Evolutionary conservation across 2,113 vertebrate genomes (phyloP), one percentile per base, ranked within the genome.

Genomic region (Gracilinanus agilis): DNA sequence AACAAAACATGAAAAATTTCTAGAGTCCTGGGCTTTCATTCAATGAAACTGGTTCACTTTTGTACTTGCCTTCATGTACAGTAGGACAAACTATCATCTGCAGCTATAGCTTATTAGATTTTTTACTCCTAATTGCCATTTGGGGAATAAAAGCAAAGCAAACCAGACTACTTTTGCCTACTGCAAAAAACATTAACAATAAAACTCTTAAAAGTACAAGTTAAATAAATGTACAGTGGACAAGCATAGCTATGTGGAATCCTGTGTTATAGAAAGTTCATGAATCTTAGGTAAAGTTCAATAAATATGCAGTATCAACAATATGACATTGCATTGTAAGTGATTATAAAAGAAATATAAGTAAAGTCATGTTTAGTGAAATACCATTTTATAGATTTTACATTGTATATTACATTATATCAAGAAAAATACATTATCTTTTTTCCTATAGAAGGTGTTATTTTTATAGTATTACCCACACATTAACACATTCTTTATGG

Each of bases 381-480:
- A 91, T 58, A 90, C 83, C 90, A 19, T 12, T 25, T 90, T 91
- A 92, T 95, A 5, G 56, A 55, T 53, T 53, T 90, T 95, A 5
- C 13, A 53, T 8, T 24, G 34, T 88, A 53, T 19, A 89, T 94
- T 96, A 49, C 49, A 49, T 49, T 49, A 49, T 49, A 49, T 92
- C 44, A 55, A 56, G 44, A 44, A 96, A 23, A n/a, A 3, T 83
- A 7, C 58, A 95, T 55, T 88, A 2, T 94, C 24, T 19, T 0
- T 61, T 91, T 92, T 34, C 12, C 54, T 44, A 89, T 88, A 88
- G 75, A 83, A 56, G 16, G 89, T 93, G 94, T 95, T 94, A 83
- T 93, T 96, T 96, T 93, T 95, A 93, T 90, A 96, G 56, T 58
- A 93, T 92, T 88, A 24, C 44, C 89, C 44, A 92, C 27, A 61